Evolutionary conservation across 2,113 vertebrate genomes (phyloP).

Genomic region (Euleptes europaea): DNA sequence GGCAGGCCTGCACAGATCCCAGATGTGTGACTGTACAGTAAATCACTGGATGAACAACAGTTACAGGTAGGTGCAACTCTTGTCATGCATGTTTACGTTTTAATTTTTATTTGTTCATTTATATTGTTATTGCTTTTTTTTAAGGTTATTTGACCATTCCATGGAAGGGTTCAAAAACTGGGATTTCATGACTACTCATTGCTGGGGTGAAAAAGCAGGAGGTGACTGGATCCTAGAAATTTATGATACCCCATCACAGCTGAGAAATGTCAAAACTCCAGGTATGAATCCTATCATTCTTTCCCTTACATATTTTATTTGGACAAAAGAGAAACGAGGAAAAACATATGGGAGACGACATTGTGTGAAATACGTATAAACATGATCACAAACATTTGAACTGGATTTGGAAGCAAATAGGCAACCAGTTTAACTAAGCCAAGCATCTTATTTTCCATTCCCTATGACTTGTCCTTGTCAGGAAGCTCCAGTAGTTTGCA

Average conservation of each 20-base stretch:
- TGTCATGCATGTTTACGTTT: too few species aligned
- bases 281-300: conserved; percentile 71
- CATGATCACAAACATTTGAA: neutral
- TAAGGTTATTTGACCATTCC: conserved; percentile 96
- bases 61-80: too few species aligned
- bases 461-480: neutral
- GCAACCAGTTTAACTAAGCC: neutral
- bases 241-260: conserved; percentile 94
- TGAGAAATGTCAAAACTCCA: conserved; percentile 97
- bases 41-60: too few species aligned
- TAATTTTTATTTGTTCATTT: neutral
- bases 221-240: conserved; percentile 98
- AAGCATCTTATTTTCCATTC: neutral
- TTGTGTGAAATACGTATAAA: neutral
- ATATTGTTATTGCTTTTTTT: conserved; percentile 20
- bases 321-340: neutral
- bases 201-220: conserved; percentile 95
- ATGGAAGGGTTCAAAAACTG: conserved; percentile 99
- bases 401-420: neutral
- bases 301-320: neutral
- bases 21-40: too few species aligned
- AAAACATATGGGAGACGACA: neutral
- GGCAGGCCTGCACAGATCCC: too few species aligned
- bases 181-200: conserved; percentile 99
- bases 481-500: neutral